Percentiles rank a stretch among this genome's conserved stretches.
phyloP scores from a whole-genome alignment of 2,888 invertebrate species.

The Drosophila putrida region DNA sequence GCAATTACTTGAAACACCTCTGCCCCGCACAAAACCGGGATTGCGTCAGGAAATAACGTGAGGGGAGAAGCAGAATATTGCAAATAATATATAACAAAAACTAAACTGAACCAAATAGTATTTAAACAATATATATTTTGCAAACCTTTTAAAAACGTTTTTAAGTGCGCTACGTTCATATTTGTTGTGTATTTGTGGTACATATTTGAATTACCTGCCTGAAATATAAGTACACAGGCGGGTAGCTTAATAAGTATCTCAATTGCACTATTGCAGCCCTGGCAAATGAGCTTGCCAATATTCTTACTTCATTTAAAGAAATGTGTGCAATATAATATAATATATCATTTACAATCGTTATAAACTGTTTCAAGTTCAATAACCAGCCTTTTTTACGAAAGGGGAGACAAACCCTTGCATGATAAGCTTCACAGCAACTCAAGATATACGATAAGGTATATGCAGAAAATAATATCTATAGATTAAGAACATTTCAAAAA shows the following conservation, averaged over 20 bases:
- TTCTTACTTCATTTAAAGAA: not conserved
- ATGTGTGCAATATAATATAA: not conserved
- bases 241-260: conserved; percentile 35
- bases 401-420: not conserved
- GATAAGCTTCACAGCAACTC: conserved; percentile 21
- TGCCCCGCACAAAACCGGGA: conserved; percentile 27
- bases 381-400: conserved; percentile 1
- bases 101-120: conserved; percentile 55
- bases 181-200: conserved; percentile 47
- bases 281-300: conserved; percentile 5
- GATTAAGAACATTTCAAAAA: conserved; percentile 1
- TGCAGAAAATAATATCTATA: not conserved
- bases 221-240: conserved; percentile 23
- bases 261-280: conserved; percentile 16
- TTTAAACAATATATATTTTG: conserved; percentile 68
- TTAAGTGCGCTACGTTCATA: conserved; percentile 54
- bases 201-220: conserved; percentile 50
- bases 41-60: conserved; percentile 66
- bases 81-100: conserved; percentile 21
- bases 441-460: not conserved
- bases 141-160: conserved; percentile 68
- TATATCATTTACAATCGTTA: conserved; percentile 20
- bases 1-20: conserved; percentile 63
- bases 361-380: conserved; percentile 25
- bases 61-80: conserved; percentile 25